A percentile compares a stretch with the other conserved stretches of the same genome.
These are phyloP conservation scores for Trichosurus vulpecula DNA, from an alignment of 2,797 vertebrate species.

Conservation along the genomic window DNA sequence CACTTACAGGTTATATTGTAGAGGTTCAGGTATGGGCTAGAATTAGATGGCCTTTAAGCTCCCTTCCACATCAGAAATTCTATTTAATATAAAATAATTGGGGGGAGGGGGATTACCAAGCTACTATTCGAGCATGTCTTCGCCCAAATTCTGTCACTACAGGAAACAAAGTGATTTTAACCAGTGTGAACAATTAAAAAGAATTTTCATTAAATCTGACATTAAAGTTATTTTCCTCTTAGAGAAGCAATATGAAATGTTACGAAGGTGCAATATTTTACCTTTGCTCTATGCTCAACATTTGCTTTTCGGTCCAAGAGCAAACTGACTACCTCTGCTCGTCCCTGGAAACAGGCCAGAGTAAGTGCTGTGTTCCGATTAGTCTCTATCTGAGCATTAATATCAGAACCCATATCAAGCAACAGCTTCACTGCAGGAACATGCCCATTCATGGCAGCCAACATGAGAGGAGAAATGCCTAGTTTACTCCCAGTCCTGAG, in stretches of 20 bases:
- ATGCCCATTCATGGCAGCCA: constrained; percentile 99
- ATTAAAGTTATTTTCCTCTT: constrained; percentile 51
- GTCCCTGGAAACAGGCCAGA: constrained; percentile 97
- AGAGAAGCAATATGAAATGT: constrained; percentile 36
- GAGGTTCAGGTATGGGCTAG: not conserved
- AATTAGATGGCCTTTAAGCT: not conserved
- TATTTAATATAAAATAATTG: not conserved
- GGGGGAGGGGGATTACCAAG: not conserved
- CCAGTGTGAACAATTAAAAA: constrained; percentile 37
- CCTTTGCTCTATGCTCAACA: constrained; percentile 98
- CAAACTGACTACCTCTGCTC: constrained; percentile 98
- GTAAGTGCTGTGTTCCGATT: constrained; percentile 99
- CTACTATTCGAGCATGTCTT: not conserved
- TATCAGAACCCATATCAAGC: constrained; percentile 99
- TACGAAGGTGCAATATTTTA: constrained; percentile 77
- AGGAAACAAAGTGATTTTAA: not conserved
- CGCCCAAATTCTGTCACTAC: not conserved
- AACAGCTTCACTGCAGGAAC: constrained; percentile 97
- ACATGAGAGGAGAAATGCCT: constrained; percentile 98
- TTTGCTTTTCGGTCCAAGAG: constrained; percentile 98
- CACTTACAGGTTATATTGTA: not conserved
- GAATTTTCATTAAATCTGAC: constrained; percentile 7
- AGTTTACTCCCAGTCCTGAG: constrained; percentile 97
- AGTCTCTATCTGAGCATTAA: constrained; percentile 99
- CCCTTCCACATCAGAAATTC: not conserved